Conservation (phyloP, 2,888 invertebrate genomes). For the Papilio protenor region DNA sequence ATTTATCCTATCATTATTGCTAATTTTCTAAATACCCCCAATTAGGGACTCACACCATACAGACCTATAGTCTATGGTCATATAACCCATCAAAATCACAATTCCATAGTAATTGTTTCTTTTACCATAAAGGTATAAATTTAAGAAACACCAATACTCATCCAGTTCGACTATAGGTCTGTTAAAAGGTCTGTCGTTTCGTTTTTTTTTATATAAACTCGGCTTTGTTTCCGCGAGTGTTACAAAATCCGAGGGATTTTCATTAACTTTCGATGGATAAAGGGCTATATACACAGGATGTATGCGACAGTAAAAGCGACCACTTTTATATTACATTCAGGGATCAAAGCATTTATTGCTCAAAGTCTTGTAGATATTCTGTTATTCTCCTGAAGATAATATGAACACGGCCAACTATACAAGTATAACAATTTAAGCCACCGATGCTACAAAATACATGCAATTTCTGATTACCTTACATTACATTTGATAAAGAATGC, state of each 20-base stretch:
- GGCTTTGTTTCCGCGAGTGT: slow-evolving; percentile 17
- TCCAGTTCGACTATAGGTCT: background rate
- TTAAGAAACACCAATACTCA: background rate
- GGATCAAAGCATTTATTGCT: slow-evolving; percentile 43
- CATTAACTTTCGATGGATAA: slow-evolving; percentile 52
- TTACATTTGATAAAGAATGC: slow-evolving; percentile 30
- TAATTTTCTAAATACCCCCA: slow-evolving; percentile 68
- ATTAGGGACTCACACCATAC: slow-evolving; percentile 38
- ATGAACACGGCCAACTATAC: slow-evolving; percentile 43
- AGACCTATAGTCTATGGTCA: slow-evolving; percentile 3
- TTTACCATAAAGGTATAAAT: slow-evolving; percentile 11
- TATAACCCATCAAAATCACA: background rate
- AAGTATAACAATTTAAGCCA: slow-evolving; percentile 45
- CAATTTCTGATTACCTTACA: slow-evolving; percentile 19
- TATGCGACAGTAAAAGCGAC: slow-evolving; percentile 52
- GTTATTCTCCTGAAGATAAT: slow-evolving; percentile 45
- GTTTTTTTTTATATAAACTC: slow-evolving; percentile 38
- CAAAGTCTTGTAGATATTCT: background rate
- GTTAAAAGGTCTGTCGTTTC: slow-evolving; percentile 32
- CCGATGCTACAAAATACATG: slow-evolving; percentile 37
- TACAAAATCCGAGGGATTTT: slow-evolving; percentile 36
- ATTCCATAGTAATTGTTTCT: slow-evolving; percentile 9
- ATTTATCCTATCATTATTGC: slow-evolving; percentile 74
- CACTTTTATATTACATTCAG: slow-evolving; percentile 60
- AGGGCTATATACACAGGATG: slow-evolving; percentile 63